A percentile compares a stretch with the other conserved stretches of the same genome.
Evolutionary conservation across 2,113 vertebrate genomes (phyloP).

Genomic region (Dicrurus megarhynchus): DNA sequence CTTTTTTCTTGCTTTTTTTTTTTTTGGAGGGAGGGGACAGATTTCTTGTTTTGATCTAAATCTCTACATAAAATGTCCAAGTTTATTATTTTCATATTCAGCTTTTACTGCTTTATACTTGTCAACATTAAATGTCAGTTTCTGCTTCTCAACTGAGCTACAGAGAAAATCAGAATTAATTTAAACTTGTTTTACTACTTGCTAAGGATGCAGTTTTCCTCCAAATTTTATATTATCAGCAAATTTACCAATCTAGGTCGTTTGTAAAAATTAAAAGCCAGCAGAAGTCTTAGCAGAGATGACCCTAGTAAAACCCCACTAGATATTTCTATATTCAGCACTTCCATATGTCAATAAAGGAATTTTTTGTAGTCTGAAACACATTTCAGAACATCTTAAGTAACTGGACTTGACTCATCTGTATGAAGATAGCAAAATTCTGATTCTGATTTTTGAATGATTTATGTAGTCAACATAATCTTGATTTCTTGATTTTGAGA

Average conservation of each 20-base stretch:
- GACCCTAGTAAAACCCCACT: not conserved
- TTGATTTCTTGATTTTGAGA: not conserved
- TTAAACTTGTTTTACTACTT: conserved; percentile 44
- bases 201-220: conserved; percentile 1
- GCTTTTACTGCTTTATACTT: conserved; percentile 18
- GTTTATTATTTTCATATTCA: not conserved
- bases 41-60: not conserved
- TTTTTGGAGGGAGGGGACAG: fast-evolving
- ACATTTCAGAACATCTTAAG: not conserved
- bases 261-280: conserved; percentile 39
- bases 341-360: not conserved
- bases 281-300: conserved; percentile 5
- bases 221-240: conserved; percentile 9
- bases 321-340: not conserved
- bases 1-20: too few relatives aligned
- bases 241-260: conserved; percentile 5
- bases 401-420: not conserved
- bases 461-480: not conserved
- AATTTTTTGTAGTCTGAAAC: not conserved
- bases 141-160: conserved; percentile 40
- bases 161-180: conserved; percentile 33
- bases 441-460: not conserved
- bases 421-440: not conserved
- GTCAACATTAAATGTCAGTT: conserved; percentile 32
- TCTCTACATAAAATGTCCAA: not conserved